Base-by-base conservation (phyloP, 2,797 vertebrate genomes). In the Poeciliopsis paucimaculata region DNA sequence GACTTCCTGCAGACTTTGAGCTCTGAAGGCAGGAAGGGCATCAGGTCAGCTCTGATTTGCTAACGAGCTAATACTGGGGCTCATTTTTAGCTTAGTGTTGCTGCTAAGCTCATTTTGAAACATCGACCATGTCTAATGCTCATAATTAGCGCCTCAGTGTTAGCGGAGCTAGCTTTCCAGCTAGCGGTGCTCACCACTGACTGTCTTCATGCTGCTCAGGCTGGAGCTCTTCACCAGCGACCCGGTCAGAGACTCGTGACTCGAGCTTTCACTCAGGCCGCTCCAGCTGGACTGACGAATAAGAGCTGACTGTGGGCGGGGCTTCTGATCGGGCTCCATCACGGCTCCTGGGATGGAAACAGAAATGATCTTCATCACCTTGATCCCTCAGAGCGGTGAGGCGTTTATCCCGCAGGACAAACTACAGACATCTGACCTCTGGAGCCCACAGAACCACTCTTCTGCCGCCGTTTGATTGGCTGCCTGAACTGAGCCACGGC, bases 231-330 rank as follows among this genome's bases (percentile, higher is more conserved):
- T 98, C 73, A 96, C 90, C 81, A 97, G 86, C 0, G 91, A 84
- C 8, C 96, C 94, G 0, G 84, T 92, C 53, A 96, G 94, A 1
- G 95, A 94, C 16, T 96, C 91, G 18, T 95, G 93, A 36, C 93
- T 93, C 60, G 96, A 97, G 84, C 91, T 94, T 16, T 97, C 95
- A 72, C 96, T 97, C 86, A 95, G 89, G 3, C 97, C 98, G 0
- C 97, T 97, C 97, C 97, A 98, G 2, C 97, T 98, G 47, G 96
- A 95, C 92, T 98, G 98, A 11, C 98, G 97, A 90, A 97, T 96
- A 77, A 98, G 95, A 51, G 75, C 8, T 0, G 95, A 95, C 26
- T 93, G 86, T 28, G 93, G 93, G 78, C 84, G 93, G 81, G 68
- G 88, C 91, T 62, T 88, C 53, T 76, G 83, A 3, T 89, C 87